Evolutionary conservation across 2,113 vertebrate genomes (phyloP).

Genomic region (Plestiodon gilberti): DNA sequence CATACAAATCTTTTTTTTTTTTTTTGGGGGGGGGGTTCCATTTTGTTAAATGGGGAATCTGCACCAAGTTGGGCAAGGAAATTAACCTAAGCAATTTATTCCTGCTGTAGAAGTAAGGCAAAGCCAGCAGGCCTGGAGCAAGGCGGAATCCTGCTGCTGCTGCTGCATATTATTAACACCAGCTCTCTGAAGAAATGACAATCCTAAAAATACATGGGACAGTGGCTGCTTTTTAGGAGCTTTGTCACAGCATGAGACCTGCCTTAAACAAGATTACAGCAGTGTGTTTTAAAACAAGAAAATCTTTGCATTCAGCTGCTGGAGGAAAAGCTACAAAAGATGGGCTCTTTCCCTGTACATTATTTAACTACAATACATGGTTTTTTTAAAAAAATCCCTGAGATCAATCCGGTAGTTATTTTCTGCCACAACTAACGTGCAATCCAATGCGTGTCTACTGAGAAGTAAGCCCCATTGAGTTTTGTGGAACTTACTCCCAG

Average conservation of each 20-base stretch:
- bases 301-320: neutral
- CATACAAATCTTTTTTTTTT: neutral
- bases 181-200: neutral
- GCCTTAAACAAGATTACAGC: neutral
- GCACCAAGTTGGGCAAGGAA: neutral
- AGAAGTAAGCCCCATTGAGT: too few relatives aligned
- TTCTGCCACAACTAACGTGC: neutral
- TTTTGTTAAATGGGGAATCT: conserved; percentile 5
- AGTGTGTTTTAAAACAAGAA: conserved; percentile 10
- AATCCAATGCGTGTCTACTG: too few relatives aligned
- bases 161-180: neutral
- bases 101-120: neutral
- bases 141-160: neutral
- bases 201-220: neutral
- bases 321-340: neutral
- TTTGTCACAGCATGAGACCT: neutral
- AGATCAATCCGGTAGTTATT: neutral
- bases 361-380: neutral
- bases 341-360: fast-evolving
- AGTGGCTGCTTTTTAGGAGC: neutral
- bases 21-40: too few relatives aligned
- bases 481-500: too few relatives aligned
- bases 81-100: neutral
- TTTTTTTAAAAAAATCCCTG: neutral
- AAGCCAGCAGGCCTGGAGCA: neutral